Evolutionary conservation across 1,140 invertebrate species (phyloP), one percentile per base, ranked within the genome.

Genomic region (Lycorma delicatula): DNA sequence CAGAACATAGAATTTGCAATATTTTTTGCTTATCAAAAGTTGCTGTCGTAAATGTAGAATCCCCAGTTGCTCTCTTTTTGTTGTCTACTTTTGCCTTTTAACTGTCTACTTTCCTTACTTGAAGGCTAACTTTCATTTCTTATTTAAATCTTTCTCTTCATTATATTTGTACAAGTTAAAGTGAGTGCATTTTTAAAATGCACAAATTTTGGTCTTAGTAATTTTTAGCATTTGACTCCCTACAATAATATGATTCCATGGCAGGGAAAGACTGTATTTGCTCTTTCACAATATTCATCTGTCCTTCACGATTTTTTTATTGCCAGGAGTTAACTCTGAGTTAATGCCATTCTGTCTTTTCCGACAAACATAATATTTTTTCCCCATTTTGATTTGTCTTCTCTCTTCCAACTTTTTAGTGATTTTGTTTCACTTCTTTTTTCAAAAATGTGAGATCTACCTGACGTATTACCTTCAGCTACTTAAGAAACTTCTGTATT

Each of bases 21-120:
- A 66, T 59, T 41, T 56, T 63, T 55, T 65, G 64, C 26, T 63
- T 60, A 56, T 63, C 61, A 44, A 65, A 65, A 11, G 50, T 60
- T 18, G 28, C 48, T 3, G 58, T 53, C 12, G 9, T 12, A 62
- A 62, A 63, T 44, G 27, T 55, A 60, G 38, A 57, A 62, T 41
- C 36, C 20, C 20, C 36, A 16, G 20, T 13, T 41, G 11, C n/a
- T 16, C 36, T 13, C 20, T 41, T 20, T 41, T 41, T 41, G 36
- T 41, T 20, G n/a, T 13, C 36, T 41, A 5, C n/a, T 41, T 41
- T 41, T 20, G 20, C 20, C 3, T 41, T 5, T 16, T 41, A 16
- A 20, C 36, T 16, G n/a, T 41, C 36, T 16, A 16, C 36, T 41
- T 41, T 41, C n/a, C 36, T 13, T 41, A 20, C 36, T 41, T 41